Evolutionary conservation across 2,113 vertebrate genomes (phyloP).

Genomic region (Scartelaos histophorus): DNA sequence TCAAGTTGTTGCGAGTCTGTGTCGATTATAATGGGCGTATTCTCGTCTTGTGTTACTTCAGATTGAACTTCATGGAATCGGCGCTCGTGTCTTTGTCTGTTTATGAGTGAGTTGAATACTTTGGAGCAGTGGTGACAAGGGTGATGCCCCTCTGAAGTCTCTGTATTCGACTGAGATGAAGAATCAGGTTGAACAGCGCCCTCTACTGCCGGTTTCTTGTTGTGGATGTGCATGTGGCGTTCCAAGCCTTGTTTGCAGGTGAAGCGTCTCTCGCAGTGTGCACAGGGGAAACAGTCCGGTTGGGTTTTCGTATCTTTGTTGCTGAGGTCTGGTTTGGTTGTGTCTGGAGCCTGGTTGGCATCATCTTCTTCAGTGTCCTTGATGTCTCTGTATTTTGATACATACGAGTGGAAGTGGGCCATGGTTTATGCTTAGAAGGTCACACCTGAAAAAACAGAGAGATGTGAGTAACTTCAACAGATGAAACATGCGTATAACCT

Average conservation of each 20-base stretch:
- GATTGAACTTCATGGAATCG: slow-evolving; percentile 84
- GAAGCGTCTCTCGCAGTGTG: slow-evolving; percentile 87
- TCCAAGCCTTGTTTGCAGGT: slow-evolving; percentile 87
- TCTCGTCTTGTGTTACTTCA: slow-evolving; percentile 79
- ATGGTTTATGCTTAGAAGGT: slow-evolving; percentile 17
- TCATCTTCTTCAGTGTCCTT: slow-evolving; percentile 67
- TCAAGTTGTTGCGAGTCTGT: slow-evolving; percentile 59
- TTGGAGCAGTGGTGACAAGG: slow-evolving; percentile 90
- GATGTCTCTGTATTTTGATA: slow-evolving; percentile 68
- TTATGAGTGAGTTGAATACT: slow-evolving; percentile 87
- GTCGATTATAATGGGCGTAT: slow-evolving; percentile 54
- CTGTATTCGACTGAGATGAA: slow-evolving; percentile 4
- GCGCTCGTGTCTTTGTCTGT: slow-evolving; percentile 86
- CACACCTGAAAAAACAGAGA: background rate
- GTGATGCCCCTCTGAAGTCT: slow-evolving; percentile 70
- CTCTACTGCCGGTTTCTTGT: slow-evolving; percentile 62
- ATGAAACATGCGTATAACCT: background rate
- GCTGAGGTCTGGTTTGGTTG: slow-evolving; percentile 13
- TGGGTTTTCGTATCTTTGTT: slow-evolving; percentile 71
- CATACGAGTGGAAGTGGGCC: slow-evolving; percentile 61
- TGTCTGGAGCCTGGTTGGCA: slow-evolving; percentile 29
- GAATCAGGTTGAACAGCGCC: slow-evolving; percentile 17
- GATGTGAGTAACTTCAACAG: background rate
- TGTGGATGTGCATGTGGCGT: slow-evolving; percentile 87
- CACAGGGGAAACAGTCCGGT: slow-evolving; percentile 81